phyloP scores from a whole-genome alignment of 2,113 vertebrate species.

The Elephantulus edwardii region DNA sequence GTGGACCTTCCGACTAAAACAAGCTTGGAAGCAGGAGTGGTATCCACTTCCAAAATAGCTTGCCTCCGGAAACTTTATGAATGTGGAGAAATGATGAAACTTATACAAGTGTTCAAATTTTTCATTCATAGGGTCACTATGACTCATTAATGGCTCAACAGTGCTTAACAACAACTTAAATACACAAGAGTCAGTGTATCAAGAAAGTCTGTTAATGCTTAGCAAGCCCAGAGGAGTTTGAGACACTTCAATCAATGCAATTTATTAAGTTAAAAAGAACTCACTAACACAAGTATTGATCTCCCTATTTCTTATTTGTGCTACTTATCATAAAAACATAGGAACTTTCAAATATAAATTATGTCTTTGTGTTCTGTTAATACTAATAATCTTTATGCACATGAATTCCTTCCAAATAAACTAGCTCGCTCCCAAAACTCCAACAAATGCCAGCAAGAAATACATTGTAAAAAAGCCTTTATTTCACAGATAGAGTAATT shows the following conservation, averaged over 20 bases:
- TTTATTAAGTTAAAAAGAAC: not conserved
- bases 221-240: not conserved
- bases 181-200: not conserved
- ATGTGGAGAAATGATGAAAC: too few species aligned
- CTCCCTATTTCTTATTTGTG: not conserved
- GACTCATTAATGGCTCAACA: too few species aligned
- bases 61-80: too few species aligned
- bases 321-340: not conserved
- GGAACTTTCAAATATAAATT: not conserved
- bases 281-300: not conserved
- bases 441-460: not conserved
- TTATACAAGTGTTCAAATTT: too few species aligned
- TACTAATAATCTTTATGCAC: not conserved
- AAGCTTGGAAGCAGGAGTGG: too few species aligned
- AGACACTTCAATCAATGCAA: not conserved
- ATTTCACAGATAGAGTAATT: not conserved
- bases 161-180: too few species aligned
- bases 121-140: too few species aligned
- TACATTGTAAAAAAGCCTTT: not conserved
- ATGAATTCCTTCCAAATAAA: not conserved
- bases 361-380: not conserved
- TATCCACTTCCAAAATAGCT: too few species aligned
- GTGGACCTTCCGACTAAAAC: too few species aligned
- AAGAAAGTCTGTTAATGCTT: not conserved
- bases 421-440: not conserved